A percentile compares a stretch with the other conserved stretches of the same genome.
Evolutionary conservation across 2,113 vertebrate genomes (phyloP).

Genomic region (Hiodon alosoides): DNA sequence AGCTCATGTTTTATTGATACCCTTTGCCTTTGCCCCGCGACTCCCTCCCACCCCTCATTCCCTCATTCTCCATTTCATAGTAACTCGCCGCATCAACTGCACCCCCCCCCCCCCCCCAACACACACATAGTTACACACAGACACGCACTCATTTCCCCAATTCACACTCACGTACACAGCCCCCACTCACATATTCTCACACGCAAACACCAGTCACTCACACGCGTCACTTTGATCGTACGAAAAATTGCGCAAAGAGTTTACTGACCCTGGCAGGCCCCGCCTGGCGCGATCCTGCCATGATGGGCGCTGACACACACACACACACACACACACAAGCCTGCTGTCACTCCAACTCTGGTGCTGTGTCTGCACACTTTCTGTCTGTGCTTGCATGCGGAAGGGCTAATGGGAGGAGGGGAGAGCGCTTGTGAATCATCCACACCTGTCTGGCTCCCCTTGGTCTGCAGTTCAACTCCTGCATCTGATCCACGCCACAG

Average conservation of each 20-base stretch:
- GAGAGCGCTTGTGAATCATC: not conserved
- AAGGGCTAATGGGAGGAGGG: not conserved
- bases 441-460: not conserved
- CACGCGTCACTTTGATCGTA: too few species aligned
- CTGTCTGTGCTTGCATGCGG: slow-evolving; percentile 1
- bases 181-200: not conserved
- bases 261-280: too few species aligned
- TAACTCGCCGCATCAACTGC: not conserved
- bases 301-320: not conserved
- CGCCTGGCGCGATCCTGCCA: too few species aligned
- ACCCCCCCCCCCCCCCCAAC: not conserved
- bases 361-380: not conserved
- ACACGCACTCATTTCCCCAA: not conserved
- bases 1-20: slow-evolving; percentile 41
- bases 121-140: not conserved
- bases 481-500: slow-evolving; percentile 11
- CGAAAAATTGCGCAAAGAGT: too few species aligned
- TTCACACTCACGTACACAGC: not conserved
- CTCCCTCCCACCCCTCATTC: not conserved
- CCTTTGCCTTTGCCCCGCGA: slow-evolving; percentile 48
- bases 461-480: slow-evolving; percentile 18
- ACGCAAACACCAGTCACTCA: not conserved
- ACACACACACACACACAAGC: not conserved
- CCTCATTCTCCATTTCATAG: not conserved
- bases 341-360: not conserved